Evolutionary conservation across 1,140 invertebrate species (phyloP).

Genomic region (Drosophila ananassae): DNA sequence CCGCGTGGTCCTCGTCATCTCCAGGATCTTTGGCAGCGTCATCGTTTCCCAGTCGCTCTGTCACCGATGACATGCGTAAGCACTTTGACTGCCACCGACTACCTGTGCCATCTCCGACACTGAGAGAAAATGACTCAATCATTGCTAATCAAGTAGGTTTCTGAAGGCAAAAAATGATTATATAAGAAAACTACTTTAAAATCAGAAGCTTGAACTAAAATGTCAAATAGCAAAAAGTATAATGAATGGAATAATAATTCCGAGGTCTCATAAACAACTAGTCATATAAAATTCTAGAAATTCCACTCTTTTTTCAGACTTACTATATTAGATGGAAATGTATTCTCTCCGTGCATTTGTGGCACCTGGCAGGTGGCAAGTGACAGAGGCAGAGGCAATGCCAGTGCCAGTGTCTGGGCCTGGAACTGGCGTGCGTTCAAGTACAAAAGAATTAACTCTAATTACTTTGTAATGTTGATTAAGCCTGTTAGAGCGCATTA

Average conservation of each 20-base stretch:
- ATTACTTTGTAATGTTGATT: constrained; percentile 82
- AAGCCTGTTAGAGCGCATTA: constrained; percentile 76
- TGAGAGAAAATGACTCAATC: neutral
- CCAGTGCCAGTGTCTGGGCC: neutral
- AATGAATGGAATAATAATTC: neutral
- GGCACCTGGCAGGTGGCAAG: constrained; percentile 52
- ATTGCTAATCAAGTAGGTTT: neutral
- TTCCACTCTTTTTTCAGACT: neutral
- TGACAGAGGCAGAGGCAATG: constrained; percentile 26
- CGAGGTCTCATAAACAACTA: neutral
- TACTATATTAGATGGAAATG: neutral
- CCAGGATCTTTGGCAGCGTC: constrained; percentile 31
- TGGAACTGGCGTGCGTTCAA: constrained; percentile 42
- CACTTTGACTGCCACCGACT: constrained; percentile 42
- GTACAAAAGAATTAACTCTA: constrained; percentile 81
- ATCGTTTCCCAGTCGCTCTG: constrained; percentile 35
- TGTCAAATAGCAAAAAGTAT: neutral
- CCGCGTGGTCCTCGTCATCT: constrained; percentile 40
- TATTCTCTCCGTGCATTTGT: constrained; percentile 4
- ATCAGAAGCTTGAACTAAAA: neutral
- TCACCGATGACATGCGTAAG: constrained; percentile 51
- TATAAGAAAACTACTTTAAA: no score
- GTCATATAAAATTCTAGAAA: neutral
- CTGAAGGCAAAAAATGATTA: no score
- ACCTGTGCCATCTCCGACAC: constrained; percentile 13